Evolutionary conservation across 30 jellyfish, hydroid and myxozoan genomes (phyloP), one percentile per base, ranked within the genome.

Genomic region (Pseudorhiza aurosa): DNA sequence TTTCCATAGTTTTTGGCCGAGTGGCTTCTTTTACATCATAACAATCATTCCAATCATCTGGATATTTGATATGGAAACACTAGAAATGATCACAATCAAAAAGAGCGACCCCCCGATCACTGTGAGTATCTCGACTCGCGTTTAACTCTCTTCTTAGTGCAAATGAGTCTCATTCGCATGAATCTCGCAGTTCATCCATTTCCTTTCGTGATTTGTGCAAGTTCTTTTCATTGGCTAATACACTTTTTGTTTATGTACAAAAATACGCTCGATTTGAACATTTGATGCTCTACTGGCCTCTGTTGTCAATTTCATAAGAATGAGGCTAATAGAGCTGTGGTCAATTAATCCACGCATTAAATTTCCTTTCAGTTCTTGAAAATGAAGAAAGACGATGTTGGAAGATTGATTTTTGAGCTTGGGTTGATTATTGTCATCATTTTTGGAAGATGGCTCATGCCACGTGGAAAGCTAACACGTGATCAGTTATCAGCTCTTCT

Each of bases 401-500:
- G 82, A 18, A 81, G 88, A 40, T 74, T 68, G 32, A 69, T 88
- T 11, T 65, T 93, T 50, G 97, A 88, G 46, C 83, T 88, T 27
- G 97, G 97, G 6, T 32, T 88, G 49, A 88, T 88, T 6, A 65
- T 88, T 81, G 97, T 88, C 40, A 64, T 88, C 26, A 88, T 88
- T 19, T 25, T 85, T 40, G 97, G 97, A 6, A 43, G 97, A 47
- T 88, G 97, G 97, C 91, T 88, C 14, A 81, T 88, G 97, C 97
- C 97, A 46, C 82, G 97, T 12, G 97, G 97, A 2, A 82, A 73
- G 47, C 51, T 88, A 40, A 88, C 97, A 81, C 95, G 97, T 81
- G 97, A 88, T 33, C 97, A 88, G 82, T 59, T 88, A 42, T 88
- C 97, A 9, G 97, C 97, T 2, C 76, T 88, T 45, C 57, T 88